A percentile compares a stretch with the other conserved stretches of the same genome.
phyloP scores from a whole-genome alignment of 1,140 invertebrate genomes.

The Palaemon carinicauda region DNA sequence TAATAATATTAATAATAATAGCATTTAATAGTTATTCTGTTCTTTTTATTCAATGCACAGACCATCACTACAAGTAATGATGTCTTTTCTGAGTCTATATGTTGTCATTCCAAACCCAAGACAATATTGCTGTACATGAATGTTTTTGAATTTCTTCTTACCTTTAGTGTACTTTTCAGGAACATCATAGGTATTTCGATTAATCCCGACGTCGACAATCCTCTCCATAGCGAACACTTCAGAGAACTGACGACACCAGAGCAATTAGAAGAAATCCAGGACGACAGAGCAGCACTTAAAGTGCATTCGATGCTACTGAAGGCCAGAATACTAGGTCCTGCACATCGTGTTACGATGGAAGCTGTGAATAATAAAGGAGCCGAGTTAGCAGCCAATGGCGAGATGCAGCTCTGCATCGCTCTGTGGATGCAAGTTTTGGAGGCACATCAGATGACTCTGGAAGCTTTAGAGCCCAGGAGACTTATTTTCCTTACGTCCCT shows the following conservation, averaged over 20 bases:
- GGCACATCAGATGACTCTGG: slow-evolving; percentile 92
- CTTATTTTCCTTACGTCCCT: slow-evolving; percentile 92
- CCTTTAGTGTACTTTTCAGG: slow-evolving; percentile 68
- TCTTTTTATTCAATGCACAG: too few relatives aligned
- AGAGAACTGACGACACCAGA: slow-evolving; percentile 81
- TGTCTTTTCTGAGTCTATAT: too few relatives aligned
- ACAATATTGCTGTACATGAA: too few relatives aligned
- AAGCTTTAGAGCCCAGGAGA: slow-evolving; percentile 92
- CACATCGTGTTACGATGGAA: slow-evolving; percentile 95
- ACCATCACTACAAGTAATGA: too few relatives aligned
- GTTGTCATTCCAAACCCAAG: too few relatives aligned
- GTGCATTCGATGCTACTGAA: slow-evolving; percentile 95
- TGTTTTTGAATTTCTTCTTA: too few relatives aligned
- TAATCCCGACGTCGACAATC: slow-evolving; percentile 73
- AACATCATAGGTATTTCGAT: slow-evolving; percentile 73
- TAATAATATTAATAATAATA: too few relatives aligned
- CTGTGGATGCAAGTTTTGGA: slow-evolving; percentile 97
- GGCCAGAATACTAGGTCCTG: slow-evolving; percentile 89
- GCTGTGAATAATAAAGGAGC: slow-evolving; percentile 93
- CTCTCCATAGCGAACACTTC: slow-evolving; percentile 85
- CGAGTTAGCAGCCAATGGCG: slow-evolving; percentile 92
- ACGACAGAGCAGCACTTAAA: slow-evolving; percentile 93
- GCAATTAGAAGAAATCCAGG: slow-evolving; percentile 84
- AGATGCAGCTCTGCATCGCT: slow-evolving; percentile 89
- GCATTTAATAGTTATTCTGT: too few relatives aligned